Evolutionary conservation across 2,797 vertebrate species (phyloP).

Genomic region (Carcharodon carcharias): DNA sequence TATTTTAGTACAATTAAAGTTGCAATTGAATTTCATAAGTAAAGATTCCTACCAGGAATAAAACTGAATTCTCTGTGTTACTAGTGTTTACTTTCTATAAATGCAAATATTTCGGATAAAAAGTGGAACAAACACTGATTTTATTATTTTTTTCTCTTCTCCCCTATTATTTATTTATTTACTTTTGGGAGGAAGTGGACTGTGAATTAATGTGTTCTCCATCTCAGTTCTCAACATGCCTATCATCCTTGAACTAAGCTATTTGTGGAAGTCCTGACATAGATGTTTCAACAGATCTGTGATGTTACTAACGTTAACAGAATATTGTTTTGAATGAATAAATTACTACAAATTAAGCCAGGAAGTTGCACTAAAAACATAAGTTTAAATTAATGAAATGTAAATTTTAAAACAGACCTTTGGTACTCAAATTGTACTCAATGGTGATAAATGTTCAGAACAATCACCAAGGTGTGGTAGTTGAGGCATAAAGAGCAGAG

Average conservation of each 20-base stretch:
- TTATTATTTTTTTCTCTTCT: not conserved
- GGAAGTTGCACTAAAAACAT: not conserved
- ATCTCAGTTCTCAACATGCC: not conserved
- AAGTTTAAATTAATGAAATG: not conserved
- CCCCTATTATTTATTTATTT: not conserved
- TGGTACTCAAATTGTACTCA: not conserved
- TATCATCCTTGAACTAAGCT: not conserved
- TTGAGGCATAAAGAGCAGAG: not conserved
- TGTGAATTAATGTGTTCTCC: slow-evolving; percentile 1
- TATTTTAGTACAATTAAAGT: not conserved
- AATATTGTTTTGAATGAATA: not conserved
- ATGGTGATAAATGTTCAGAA: not conserved
- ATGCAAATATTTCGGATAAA: not conserved
- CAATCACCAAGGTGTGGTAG: not conserved
- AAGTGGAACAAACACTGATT: not conserved
- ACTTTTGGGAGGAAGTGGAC: not conserved
- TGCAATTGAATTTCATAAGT: not conserved
- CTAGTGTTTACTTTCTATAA: not conserved
- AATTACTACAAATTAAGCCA: not conserved
- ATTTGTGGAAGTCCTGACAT: not conserved
- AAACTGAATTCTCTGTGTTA: not conserved
- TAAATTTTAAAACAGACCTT: not conserved
- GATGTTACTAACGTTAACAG: not conserved
- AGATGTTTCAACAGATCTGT: not conserved
- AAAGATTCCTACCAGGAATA: not conserved